These are phyloP conservation scores for Auanema freiburgensis DNA, from an alignment of 2,888 invertebrate species.

Conservation along the genomic window DNA sequence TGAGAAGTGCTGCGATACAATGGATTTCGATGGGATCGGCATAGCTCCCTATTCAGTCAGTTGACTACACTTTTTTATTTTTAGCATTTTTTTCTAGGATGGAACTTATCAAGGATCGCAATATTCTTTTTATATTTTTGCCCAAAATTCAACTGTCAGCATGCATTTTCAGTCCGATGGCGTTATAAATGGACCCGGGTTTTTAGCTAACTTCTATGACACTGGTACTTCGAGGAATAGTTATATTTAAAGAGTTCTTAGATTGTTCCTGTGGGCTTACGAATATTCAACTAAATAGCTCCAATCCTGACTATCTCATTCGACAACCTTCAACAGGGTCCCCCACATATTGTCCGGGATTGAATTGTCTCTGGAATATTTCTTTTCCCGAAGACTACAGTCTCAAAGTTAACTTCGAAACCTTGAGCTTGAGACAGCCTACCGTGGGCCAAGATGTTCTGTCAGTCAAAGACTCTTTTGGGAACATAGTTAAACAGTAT, in stretches of 20 bases:
- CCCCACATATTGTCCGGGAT: constrained; percentile 1
- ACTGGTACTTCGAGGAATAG: background rate
- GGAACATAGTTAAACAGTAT: background rate
- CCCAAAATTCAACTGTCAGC: background rate
- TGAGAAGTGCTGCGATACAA: constrained; percentile 8
- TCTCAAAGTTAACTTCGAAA: background rate
- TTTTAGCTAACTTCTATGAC: background rate
- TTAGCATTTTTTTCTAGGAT: background rate
- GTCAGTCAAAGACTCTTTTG: background rate
- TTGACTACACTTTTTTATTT: background rate
- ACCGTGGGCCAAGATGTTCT: background rate
- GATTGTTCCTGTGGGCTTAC: background rate
- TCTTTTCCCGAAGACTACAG: background rate
- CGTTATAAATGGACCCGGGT: background rate
- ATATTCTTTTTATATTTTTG: background rate
- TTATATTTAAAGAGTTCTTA: too few species aligned
- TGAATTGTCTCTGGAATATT: background rate
- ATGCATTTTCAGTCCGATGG: constrained; percentile 8
- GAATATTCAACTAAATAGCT: background rate
- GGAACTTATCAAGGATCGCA: constrained; percentile 6
- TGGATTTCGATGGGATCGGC: constrained; percentile 2
- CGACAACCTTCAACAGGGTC: background rate
- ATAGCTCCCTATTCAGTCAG: background rate
- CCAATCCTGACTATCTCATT: background rate
- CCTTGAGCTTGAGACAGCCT: background rate